phyloP scores from a whole-genome alignment of 1,140 invertebrate species.

The Rhyzopertha dominica region DNA sequence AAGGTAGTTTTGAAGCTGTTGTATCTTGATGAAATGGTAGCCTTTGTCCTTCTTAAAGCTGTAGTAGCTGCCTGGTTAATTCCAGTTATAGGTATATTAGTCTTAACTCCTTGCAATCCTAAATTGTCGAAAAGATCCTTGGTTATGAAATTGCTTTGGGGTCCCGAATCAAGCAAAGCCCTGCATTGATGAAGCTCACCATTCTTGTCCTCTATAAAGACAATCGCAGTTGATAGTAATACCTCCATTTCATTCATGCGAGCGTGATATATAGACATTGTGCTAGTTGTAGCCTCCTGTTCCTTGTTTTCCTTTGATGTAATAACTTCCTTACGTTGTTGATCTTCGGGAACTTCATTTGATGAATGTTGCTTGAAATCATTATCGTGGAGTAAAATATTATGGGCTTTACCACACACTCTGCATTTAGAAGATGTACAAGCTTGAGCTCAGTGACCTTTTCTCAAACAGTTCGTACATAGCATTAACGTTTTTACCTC shows the following conservation, averaged over 20 bases:
- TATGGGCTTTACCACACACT: conserved; percentile 12
- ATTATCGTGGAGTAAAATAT: conserved; percentile 13
- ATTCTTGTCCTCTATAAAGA: conserved; percentile 7
- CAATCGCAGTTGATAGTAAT: conserved; percentile 7
- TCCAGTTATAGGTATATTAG: conserved; percentile 8
- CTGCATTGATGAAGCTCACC: background rate
- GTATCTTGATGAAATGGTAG: conserved; percentile 2
- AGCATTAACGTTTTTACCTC: conserved; percentile 13
- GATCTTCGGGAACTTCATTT: background rate
- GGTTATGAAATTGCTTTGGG: conserved; percentile 18
- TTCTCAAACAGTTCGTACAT: conserved; percentile 15
- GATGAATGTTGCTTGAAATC: background rate
- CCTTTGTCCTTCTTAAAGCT: background rate
- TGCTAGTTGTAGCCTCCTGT: background rate
- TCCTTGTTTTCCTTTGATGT: background rate
- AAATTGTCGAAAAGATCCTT: conserved; percentile 5
- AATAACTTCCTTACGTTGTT: background rate
- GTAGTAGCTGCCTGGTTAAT: background rate
- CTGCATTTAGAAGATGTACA: conserved; percentile 11
- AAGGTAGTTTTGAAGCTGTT: conserved; percentile 4
- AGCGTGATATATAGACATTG: background rate
- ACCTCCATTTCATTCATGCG: background rate
- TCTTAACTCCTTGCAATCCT: background rate
- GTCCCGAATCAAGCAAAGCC: conserved; percentile 11
- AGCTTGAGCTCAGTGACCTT: conserved; percentile 1